Evolutionary conservation across 1,140 invertebrate genomes (phyloP).

Genomic region (Drosophila tristis): DNA sequence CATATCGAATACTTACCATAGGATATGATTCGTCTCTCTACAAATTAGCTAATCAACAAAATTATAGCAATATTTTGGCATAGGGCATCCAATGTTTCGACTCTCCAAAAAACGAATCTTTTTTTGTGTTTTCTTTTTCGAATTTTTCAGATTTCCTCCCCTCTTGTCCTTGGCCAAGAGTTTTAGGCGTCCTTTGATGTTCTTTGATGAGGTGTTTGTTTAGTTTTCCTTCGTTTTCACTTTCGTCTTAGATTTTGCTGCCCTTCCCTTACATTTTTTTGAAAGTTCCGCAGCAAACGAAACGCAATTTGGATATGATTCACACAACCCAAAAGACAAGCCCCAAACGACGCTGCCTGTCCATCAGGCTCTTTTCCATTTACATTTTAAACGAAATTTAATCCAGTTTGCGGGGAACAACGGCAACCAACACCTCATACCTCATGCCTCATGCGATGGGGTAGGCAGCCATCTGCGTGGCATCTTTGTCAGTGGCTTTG

Average conservation of each 20-base stretch:
- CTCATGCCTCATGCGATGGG: not conserved
- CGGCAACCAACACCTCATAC: constrained; percentile 48
- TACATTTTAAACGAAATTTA: constrained; percentile 82
- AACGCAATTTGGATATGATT: constrained; percentile 54
- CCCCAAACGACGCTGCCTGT: constrained; percentile 28
- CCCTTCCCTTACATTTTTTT: constrained; percentile 31
- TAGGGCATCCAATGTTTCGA: too few relatives aligned
- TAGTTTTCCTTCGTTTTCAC: constrained; percentile 66
- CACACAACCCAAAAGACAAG: constrained; percentile 23
- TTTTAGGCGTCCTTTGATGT: constrained; percentile 68
- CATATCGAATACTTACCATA: too few relatives aligned
- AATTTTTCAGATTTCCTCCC: constrained; percentile 41
- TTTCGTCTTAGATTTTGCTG: constrained; percentile 27
- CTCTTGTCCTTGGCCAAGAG: constrained; percentile 14
- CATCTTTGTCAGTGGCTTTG: constrained; percentile 58
- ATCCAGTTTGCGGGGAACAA: constrained; percentile 71
- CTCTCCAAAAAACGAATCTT: not conserved
- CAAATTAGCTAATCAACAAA: too few relatives aligned
- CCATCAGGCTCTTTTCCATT: constrained; percentile 58
- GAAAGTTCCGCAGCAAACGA: constrained; percentile 18
- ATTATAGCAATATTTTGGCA: too few relatives aligned
- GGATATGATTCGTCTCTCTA: too few relatives aligned
- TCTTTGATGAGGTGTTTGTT: constrained; percentile 75
- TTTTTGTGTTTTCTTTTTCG: not conserved
- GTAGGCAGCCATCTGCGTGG: constrained; percentile 26